Base-by-base conservation (phyloP, 2,113 vertebrate species). In the Pseudolaguvia tuberculata region DNA sequence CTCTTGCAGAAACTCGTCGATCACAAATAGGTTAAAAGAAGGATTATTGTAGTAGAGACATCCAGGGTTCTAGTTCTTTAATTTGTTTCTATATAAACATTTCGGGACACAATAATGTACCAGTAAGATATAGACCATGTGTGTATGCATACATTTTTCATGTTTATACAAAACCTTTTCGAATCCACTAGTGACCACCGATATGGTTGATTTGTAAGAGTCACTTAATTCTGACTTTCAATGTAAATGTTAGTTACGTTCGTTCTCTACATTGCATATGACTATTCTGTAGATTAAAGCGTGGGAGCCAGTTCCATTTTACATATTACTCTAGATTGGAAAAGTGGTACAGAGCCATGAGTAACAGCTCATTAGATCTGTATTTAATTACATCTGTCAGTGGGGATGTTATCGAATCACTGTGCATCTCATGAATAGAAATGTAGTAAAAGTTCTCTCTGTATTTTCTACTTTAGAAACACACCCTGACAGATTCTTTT, bases 391-490 rank as follows among this genome's bases (percentile, higher is more conserved):
- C 50, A 73, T 50, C 73, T 76, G 73, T 76, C 39, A 53, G 62
- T n/a, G 39, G 14, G 21, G 45, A 10, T 20, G 21, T 67, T 48
- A 50, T 18, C 9, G 23, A 50, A 50, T 50, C 47, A 50, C 45
- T 50, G 63, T 47, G 63, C 63, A 67, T 50, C 27, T 67, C 63
- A 67, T 67, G 47, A 50, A 27, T 67, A 50, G 20, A 83, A 76
- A 80, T 81, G 75, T 82, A 82, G 75, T 81, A 73, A 68, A 83
- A 86, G 72, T 83, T 31, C 85, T 86, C 39, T 80, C 72, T 75
- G 52, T 48, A 73, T 56, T 81, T 84, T 80, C n/a, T 80, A n/a
- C 20, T 52, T 56, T 17, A 56, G 25, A 63, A 80, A 42, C 23
- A 63, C 35, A 18, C 42, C 7, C n/a, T 17, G 20, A 6, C 20